Evolutionary conservation across 1,140 invertebrate species (phyloP), one percentile per base, ranked within the genome.

Genomic region (Thaumatotibia leucotreta): DNA sequence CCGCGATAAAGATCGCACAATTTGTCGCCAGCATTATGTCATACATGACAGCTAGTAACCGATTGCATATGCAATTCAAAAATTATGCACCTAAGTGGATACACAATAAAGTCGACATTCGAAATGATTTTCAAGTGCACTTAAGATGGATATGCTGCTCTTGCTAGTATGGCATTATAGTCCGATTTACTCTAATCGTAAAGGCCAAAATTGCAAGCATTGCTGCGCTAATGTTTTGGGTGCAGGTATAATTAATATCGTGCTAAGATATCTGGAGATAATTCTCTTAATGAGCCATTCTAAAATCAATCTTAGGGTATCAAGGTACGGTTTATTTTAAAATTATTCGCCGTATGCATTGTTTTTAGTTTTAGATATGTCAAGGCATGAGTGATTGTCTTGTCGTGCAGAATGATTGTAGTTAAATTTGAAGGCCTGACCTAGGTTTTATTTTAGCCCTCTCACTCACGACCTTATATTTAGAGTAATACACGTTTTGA

Each of bases 401-500:
- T 50, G 49, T 54, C 50, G 50, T 54, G 50, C 50, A 22, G 50
- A 54, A 27, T 54, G 0, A 27, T 23, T 24, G 50, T 54, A n/a
- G 20, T 54, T 54, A 27, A 24, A 54, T 54, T 24, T 27, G 50
- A 27, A 54, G 50, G 23, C n/a, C 50, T 54, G 24, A 11, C 2
- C 22, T 54, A 54, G 50, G 23, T 54, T 24, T 54, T 24, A 27
- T 27, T 45, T 45, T 20, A 24, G 20, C 22, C 50, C 50, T 27
- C 50, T 54, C 50, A 24, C 50, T 54, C 22, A n/a, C 50, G 50
- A 54, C 50, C 50, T 54, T 54, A 54, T 23, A 27, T 54, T 54
- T 27, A 54, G 23, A 27, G 20, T 54, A 54, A 50, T 23, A 50
- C 0, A 27, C 6, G 1, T 20, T 45, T 6, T n/a, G n/a, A 17